Conservation (phyloP, 1,140 invertebrate species). For the Venustaconcha ellipsiformis region DNA sequence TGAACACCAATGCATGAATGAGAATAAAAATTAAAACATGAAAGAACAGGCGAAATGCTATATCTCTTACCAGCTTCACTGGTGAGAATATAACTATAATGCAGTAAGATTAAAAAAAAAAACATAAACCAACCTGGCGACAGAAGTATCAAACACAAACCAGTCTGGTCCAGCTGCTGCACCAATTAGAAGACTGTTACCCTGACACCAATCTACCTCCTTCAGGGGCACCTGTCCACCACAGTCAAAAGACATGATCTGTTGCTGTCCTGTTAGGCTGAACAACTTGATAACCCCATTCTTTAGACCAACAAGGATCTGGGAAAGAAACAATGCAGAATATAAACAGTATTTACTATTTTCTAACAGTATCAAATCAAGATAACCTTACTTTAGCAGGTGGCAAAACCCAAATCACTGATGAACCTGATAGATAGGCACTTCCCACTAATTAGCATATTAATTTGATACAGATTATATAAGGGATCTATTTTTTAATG, state of each 20-base stretch:
- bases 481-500: too few species aligned
- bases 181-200: slow-evolving; percentile 74
- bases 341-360: too few species aligned
- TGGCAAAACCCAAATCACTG: too few species aligned
- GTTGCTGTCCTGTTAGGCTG: slow-evolving; percentile 77
- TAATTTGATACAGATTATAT: too few species aligned
- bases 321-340: slow-evolving; percentile 19
- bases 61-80: too few species aligned
- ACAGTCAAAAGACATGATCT: slow-evolving; percentile 78
- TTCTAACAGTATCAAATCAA: too few species aligned
- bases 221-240: slow-evolving; percentile 75
- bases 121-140: slow-evolving; percentile 56
- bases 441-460: too few species aligned
- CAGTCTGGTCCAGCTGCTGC: slow-evolving; percentile 63
- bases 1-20: background rate
- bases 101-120: too few species aligned
- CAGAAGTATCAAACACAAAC: slow-evolving; percentile 66
- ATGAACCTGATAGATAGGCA: too few species aligned
- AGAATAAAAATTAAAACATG: too few species aligned
- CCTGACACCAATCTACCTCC: slow-evolving; percentile 79
- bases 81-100: too few species aligned
- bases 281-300: slow-evolving; percentile 80
- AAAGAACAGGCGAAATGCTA: background rate
- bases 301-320: slow-evolving; percentile 81
- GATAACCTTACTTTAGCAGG: too few species aligned